These are phyloP conservation scores for Drosophila tripunctata DNA, from an alignment of 2,888 invertebrate genomes.

Conservation along the genomic window DNA sequence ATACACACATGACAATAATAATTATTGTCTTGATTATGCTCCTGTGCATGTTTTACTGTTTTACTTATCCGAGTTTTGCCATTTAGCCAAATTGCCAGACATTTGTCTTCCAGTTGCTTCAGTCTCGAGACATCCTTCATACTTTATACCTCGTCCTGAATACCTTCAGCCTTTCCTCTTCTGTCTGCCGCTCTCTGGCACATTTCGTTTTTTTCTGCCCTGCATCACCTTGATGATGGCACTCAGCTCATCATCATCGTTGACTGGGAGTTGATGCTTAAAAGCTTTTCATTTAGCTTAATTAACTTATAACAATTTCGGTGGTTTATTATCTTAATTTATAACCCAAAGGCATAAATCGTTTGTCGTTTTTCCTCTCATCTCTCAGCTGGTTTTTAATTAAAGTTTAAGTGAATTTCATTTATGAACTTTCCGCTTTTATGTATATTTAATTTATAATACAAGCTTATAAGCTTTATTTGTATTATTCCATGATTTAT, in stretches of 20 bases:
- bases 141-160: slow-evolving; percentile 2
- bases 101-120: slow-evolving; percentile 68
- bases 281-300: slow-evolving; percentile 80
- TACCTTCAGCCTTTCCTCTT: slow-evolving; percentile 3
- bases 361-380: slow-evolving; percentile 14
- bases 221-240: slow-evolving; percentile 43
- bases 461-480: background rate
- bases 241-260: slow-evolving; percentile 32
- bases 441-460: slow-evolving; percentile 35
- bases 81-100: slow-evolving; percentile 79
- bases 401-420: slow-evolving; percentile 53
- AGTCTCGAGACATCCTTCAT: slow-evolving; percentile 3
- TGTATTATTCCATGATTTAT: slow-evolving; percentile 58
- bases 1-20: slow-evolving; percentile 77
- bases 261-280: slow-evolving; percentile 52
- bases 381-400: slow-evolving; percentile 35
- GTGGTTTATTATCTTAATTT: slow-evolving; percentile 77
- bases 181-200: too few relatives aligned
- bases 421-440: slow-evolving; percentile 31
- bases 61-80: slow-evolving; percentile 69
- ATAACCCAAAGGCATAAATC: slow-evolving; percentile 61
- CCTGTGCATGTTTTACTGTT: slow-evolving; percentile 68
- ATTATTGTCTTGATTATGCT: slow-evolving; percentile 79
- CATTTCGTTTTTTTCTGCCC: slow-evolving; percentile 21
- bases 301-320: slow-evolving; percentile 80